Evolutionary conservation across 2,113 vertebrate species (phyloP).

Genomic region (Cyprinodon variegatus): DNA sequence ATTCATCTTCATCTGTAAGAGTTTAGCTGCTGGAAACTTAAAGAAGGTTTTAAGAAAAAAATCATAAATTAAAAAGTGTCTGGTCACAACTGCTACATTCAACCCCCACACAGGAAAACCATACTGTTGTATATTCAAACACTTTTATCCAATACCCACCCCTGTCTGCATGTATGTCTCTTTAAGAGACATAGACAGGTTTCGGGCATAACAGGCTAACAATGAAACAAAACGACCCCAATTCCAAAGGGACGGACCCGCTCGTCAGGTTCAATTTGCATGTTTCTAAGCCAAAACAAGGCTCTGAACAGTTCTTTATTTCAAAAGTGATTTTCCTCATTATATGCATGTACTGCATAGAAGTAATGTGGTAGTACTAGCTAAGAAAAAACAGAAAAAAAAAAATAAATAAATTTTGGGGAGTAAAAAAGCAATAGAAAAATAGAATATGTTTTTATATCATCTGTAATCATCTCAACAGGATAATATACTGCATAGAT

Average conservation of each 20-base stretch:
- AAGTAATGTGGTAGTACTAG: background rate
- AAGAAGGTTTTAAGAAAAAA: background rate
- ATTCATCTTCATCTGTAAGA: conserved; percentile 28
- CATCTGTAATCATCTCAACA: background rate
- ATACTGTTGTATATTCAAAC: too few relatives aligned
- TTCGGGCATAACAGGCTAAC: too few relatives aligned
- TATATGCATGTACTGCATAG: background rate
- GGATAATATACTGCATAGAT: background rate
- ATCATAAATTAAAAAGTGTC: too few relatives aligned
- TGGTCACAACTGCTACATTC: too few relatives aligned
- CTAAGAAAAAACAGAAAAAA: background rate
- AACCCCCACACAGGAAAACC: too few relatives aligned
- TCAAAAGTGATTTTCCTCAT: background rate
- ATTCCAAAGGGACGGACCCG: too few relatives aligned
- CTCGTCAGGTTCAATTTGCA: too few relatives aligned
- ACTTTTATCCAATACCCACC: too few relatives aligned
- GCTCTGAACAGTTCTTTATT: background rate
- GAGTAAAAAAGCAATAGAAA: too few relatives aligned
- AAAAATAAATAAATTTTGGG: background rate
- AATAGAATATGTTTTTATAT: background rate
- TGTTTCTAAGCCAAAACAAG: background rate
- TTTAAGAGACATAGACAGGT: too few relatives aligned
- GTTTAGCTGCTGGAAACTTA: conserved; percentile 16
- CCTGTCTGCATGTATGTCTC: too few relatives aligned
- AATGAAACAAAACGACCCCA: too few relatives aligned